These are phyloP conservation scores for Ailuropoda melanoleuca DNA, from an alignment of 2,113 vertebrate genomes.

Conservation along the genomic window DNA sequence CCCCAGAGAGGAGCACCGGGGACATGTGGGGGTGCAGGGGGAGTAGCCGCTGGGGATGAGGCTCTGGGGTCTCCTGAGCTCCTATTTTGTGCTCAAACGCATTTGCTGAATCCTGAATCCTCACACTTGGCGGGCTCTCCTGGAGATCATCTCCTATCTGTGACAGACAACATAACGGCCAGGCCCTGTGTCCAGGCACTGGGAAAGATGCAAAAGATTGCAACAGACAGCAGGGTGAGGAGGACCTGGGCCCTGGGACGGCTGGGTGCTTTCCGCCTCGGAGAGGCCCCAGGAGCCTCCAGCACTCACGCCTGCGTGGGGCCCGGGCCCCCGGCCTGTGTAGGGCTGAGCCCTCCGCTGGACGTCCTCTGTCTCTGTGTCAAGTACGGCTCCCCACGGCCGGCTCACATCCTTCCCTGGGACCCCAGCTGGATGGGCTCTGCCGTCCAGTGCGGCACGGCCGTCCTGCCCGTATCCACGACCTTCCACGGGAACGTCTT, in stretches of 20 bases:
- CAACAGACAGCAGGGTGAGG: not conserved
- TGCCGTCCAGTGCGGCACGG: no score
- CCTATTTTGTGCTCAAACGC: accelerated
- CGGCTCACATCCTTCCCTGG: not conserved
- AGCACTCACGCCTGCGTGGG: accelerated
- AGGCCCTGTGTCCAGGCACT: accelerated
- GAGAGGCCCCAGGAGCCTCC: accelerated
- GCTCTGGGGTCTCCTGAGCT: not conserved
- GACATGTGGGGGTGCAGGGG: not conserved
- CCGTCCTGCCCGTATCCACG: not conserved
- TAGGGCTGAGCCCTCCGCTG: accelerated
- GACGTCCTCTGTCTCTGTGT: not conserved
- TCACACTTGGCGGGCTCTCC: accelerated
- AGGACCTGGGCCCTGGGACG: not conserved
- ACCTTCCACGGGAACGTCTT: not conserved
- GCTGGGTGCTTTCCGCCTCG: not conserved
- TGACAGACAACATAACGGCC: accelerated
- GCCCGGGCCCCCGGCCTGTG: not conserved
- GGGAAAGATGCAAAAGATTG: not conserved
- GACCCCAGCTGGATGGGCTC: accelerated
- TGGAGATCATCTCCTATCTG: accelerated
- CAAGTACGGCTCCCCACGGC: not conserved
- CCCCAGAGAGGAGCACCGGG: not conserved
- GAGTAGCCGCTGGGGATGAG: not conserved
- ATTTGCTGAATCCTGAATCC: accelerated